These are phyloP conservation scores for Prochilodus magdalenae DNA, from an alignment of 2,113 vertebrate species.

Conservation along the genomic window DNA sequence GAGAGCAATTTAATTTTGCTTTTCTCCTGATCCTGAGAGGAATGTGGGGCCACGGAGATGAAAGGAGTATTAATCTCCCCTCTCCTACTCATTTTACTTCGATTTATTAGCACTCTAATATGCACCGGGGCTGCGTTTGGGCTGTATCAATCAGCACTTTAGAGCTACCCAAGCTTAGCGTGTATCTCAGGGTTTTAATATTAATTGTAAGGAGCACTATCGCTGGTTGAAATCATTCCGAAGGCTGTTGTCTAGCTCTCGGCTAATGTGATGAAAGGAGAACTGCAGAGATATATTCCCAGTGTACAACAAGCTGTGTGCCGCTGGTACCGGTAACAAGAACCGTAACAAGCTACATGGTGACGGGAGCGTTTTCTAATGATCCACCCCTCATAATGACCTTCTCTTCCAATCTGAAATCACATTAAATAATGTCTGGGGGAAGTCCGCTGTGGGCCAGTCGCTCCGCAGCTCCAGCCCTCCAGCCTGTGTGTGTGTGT, in stretches of 20 bases:
- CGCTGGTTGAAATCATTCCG: not conserved
- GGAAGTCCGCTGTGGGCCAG: constrained; percentile 57
- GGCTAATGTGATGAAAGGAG: not conserved
- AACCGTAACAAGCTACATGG: not conserved
- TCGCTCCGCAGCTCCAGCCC: constrained; percentile 54
- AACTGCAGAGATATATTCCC: not conserved
- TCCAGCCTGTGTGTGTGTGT: constrained; percentile 24
- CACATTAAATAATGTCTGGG: constrained; percentile 18
- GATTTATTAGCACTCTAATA: constrained; percentile 57
- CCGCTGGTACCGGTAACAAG: not conserved
- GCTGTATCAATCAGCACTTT: constrained; percentile 18
- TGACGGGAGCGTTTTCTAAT: not conserved
- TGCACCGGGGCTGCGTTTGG: constrained; percentile 48
- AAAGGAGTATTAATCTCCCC: constrained; percentile 74
- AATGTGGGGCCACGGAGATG: constrained; percentile 75
- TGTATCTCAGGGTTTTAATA: constrained; percentile 7
- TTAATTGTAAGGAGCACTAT: not conserved
- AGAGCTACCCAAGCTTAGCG: constrained; percentile 10
- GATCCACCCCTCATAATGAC: not conserved
- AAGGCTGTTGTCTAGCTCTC: not conserved
- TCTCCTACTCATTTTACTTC: constrained; percentile 44
- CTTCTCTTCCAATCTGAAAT: constrained; percentile 18
- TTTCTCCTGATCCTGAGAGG: constrained; percentile 76
- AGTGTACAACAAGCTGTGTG: not conserved
- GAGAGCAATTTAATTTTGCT: constrained; percentile 76